These are phyloP conservation scores for Archaeoteleia sp. DNA, from an alignment of 2,888 invertebrate genomes.

Conservation along the genomic window DNA sequence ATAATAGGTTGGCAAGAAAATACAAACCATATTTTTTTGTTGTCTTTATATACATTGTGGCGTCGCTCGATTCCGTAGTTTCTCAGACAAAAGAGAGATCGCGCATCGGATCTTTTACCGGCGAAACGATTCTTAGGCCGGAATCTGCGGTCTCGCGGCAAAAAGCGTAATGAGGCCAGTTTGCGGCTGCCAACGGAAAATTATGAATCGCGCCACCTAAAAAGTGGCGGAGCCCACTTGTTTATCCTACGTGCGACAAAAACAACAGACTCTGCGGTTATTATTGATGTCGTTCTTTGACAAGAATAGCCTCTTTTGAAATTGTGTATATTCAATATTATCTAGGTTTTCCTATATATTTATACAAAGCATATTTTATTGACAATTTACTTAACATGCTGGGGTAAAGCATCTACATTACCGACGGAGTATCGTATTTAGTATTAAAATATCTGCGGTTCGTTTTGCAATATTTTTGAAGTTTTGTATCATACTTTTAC, in stretches of 20 bases:
- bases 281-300: slow-evolving; percentile 26
- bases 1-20: slow-evolving; percentile 23
- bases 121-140: slow-evolving; percentile 60
- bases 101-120: slow-evolving; percentile 4
- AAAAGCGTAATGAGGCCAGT: slow-evolving; percentile 69
- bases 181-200: slow-evolving; percentile 68
- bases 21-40: too few species aligned
- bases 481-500: too few species aligned
- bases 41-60: slow-evolving; percentile 1
- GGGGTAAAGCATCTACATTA: too few species aligned
- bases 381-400: too few species aligned
- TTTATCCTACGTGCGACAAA: slow-evolving; percentile 53
- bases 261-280: slow-evolving; percentile 60
- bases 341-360: too few species aligned
- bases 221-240: slow-evolving; percentile 54
- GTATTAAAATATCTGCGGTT: too few species aligned
- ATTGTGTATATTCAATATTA: too few species aligned
- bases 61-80: neutral
- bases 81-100: slow-evolving; percentile 30
- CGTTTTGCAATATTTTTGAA: too few species aligned
- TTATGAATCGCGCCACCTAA: slow-evolving; percentile 65
- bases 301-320: slow-evolving; percentile 22
- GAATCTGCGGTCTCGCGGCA: slow-evolving; percentile 68
- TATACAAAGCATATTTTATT: too few species aligned
- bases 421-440: too few species aligned